Conservation (phyloP, 2,113 vertebrate genomes). For the Fulmarus glacialis region DNA sequence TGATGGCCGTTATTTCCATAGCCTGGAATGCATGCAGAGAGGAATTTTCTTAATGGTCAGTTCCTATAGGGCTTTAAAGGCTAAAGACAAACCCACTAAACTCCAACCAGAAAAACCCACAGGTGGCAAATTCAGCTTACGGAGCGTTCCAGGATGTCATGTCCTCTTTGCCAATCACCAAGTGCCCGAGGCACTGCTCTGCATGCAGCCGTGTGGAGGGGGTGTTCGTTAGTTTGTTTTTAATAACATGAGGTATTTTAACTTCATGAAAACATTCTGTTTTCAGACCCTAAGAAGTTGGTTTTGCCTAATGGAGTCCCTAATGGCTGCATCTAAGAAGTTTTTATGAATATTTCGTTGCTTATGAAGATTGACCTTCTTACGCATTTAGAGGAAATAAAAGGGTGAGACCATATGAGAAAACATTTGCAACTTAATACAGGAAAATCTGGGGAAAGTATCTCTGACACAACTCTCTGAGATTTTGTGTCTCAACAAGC, state of each 20-base stretch:
- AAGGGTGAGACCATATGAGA: background rate
- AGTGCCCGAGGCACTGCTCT: background rate
- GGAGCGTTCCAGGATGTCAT: background rate
- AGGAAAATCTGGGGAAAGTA: background rate
- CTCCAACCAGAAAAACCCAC: background rate
- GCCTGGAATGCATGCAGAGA: accelerated
- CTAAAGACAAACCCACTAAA: background rate
- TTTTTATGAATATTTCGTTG: slow-evolving; percentile 30
- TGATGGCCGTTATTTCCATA: accelerated
- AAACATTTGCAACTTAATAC: background rate
- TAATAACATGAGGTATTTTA: background rate
- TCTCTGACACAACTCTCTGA: background rate
- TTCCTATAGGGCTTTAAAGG: background rate
- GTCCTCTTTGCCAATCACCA: background rate
- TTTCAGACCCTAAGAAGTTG: background rate
- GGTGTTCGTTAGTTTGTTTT: background rate
- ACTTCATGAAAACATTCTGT: background rate
- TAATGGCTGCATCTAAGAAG: background rate
- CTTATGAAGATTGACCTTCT: slow-evolving; percentile 12
- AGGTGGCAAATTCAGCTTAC: background rate
- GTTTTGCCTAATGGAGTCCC: slow-evolving; percentile 17
- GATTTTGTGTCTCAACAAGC: background rate
- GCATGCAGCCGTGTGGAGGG: accelerated
- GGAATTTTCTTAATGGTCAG: background rate
- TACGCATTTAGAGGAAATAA: background rate